Conservation (phyloP, 2,797 vertebrate genomes). For the Nasua narica region DNA sequence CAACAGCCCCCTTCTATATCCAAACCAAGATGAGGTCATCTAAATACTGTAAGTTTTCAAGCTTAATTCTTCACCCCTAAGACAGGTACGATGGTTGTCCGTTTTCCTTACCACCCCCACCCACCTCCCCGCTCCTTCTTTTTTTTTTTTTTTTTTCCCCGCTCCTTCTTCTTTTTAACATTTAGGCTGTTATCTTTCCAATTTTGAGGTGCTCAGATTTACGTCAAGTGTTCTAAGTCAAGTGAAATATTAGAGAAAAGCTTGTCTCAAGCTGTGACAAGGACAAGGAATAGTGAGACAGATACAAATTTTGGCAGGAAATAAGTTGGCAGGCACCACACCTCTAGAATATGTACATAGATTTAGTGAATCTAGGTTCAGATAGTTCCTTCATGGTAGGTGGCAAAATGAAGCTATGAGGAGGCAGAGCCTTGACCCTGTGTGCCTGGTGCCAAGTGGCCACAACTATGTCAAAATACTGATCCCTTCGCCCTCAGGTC, state of each 20-base stretch:
- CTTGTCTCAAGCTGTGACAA: not conserved
- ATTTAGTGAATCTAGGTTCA: not conserved
- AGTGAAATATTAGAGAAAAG: not conserved
- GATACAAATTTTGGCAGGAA: not conserved
- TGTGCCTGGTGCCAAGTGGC: not conserved
- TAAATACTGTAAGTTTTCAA: not conserved
- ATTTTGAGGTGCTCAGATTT: not conserved
- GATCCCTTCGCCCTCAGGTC: not conserved
- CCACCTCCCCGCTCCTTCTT: too few relatives aligned
- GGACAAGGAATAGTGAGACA: not conserved
- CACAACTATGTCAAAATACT: not conserved
- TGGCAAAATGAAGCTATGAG: not conserved
- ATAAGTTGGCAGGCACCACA: not conserved
- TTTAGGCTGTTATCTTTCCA: not conserved
- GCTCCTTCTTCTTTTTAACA: not conserved
- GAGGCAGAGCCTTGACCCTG: not conserved
- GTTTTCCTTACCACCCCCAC: too few relatives aligned
- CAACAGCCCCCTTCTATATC: not conserved
- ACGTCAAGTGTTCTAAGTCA: not conserved
- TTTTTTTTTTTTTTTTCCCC: not conserved
- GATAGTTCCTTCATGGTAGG: not conserved
- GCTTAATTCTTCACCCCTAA: conserved; percentile 28
- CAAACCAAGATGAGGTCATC: not conserved
- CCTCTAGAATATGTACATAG: rapidly evolving
- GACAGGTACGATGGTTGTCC: not conserved